phyloP scores from a whole-genome alignment of 2,888 invertebrate species.

The Dinocampus coccinellae region DNA sequence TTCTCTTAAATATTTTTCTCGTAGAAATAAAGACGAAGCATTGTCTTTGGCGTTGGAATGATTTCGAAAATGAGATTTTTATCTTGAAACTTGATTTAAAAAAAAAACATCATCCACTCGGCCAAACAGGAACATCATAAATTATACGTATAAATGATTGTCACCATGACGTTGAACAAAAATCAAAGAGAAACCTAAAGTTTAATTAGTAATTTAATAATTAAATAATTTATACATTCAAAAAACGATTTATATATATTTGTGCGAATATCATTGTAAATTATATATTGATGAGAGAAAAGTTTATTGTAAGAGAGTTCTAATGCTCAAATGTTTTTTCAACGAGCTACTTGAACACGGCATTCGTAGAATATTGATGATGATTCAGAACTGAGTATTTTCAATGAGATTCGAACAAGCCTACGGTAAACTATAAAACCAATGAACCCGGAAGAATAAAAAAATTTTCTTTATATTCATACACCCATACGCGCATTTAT shows the following conservation, averaged over 20 bases:
- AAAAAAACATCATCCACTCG: conserved; percentile 10
- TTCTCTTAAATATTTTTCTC: background rate
- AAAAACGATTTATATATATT: background rate
- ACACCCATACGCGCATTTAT: background rate
- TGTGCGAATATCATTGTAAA: background rate
- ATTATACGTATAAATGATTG: background rate
- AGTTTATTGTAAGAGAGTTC: background rate
- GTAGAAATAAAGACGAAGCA: conserved; percentile 33
- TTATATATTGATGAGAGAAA: background rate
- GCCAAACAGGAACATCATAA: background rate
- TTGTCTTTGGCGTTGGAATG: conserved; percentile 36
- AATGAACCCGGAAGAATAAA: background rate
- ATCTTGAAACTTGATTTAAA: conserved; percentile 32
- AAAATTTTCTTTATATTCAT: background rate
- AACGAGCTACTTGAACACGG: background rate
- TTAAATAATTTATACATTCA: background rate
- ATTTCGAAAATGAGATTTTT: conserved; percentile 25
- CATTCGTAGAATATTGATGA: conserved; percentile 3
- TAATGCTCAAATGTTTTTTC: background rate
- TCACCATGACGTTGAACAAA: background rate
- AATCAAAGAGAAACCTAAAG: background rate
- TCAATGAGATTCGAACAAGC: background rate
- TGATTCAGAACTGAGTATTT: background rate
- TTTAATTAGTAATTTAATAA: background rate
- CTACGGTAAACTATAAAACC: background rate